These are phyloP conservation scores for Cephus pulcher DNA, from an alignment of 2,888 invertebrate genomes.

Conservation along the genomic window DNA sequence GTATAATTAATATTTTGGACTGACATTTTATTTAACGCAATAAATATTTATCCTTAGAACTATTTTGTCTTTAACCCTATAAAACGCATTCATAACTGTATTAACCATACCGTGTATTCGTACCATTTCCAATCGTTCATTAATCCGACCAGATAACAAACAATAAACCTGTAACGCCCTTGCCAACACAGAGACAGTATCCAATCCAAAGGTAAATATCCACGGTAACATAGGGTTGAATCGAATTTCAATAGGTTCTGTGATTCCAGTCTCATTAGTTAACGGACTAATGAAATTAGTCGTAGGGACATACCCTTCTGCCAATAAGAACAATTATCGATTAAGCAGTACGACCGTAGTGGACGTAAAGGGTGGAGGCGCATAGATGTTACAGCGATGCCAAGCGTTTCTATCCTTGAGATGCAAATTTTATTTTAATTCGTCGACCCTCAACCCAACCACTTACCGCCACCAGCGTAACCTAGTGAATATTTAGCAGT, in stretches of 20 bases:
- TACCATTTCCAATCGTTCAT: background rate
- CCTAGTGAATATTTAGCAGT: slow-evolving; percentile 20
- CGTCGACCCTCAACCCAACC: background rate
- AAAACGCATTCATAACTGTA: background rate
- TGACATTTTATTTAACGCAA: background rate
- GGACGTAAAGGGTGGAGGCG: background rate
- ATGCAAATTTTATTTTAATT: slow-evolving; percentile 11
- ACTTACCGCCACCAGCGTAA: slow-evolving; percentile 10
- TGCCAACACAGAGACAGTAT: background rate
- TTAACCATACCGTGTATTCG: background rate
- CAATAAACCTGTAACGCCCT: background rate
- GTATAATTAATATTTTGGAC: background rate
- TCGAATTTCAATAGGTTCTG: background rate
- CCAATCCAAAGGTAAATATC: background rate
- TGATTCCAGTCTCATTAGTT: background rate
- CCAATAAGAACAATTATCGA: background rate
- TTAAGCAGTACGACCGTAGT: background rate
- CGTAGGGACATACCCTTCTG: background rate
- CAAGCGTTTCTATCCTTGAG: slow-evolving; percentile 5
- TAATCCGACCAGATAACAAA: background rate
- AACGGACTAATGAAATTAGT: background rate
- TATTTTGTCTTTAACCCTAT: background rate
- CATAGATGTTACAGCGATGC: background rate
- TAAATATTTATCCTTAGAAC: background rate
- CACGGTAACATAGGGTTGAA: background rate